Evolutionary conservation across 1,140 invertebrate species (phyloP), one percentile per base, ranked within the genome.

Genomic region (Monochamus saltuarius): DNA sequence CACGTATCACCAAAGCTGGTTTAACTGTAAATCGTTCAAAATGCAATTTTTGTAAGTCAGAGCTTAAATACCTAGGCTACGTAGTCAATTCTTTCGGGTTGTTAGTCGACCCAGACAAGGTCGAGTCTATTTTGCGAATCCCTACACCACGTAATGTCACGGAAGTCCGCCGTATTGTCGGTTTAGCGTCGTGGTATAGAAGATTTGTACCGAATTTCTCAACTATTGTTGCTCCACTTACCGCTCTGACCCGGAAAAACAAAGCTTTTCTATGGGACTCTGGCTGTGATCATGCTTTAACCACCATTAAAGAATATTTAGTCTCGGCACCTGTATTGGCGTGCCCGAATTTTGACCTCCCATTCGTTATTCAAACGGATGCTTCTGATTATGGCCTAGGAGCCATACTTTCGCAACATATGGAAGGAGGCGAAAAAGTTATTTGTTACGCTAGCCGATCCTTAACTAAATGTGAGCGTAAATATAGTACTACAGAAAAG

Each of bases 151-250:
- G 50, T 6, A 52, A 34, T 34, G 16, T 52, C 22, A 29, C 49
- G 11, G 70, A 79, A 39, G 29, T 82, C 0, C 59, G 76, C 42
- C 17, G 68, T 22, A 82, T 84, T 60, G 39, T 82, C 0, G 81
- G 82, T 2, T 62, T 82, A 29, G 64, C 69, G 1, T 68, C 72
- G 1, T 82, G 76, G 22, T n/a, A n/a, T n/a, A n/a, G n/a, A n/a
- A 52, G 71, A 36, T 80, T 78, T 66, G 61, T 81, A 2, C 62
- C 59, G 0, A 43, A 71, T 42, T 80, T 75, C 56, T 59, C 73
- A 0, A 56, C 66, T 60, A 65, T 74, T 36, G 68, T 75, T 8
- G 14, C 53, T 17, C 49, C 50, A 0, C 39, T 79, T 1, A 71
- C 70, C 7, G 34, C 40, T 2, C 45, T 68, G 3, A 16, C 61